Conservation (phyloP, 2,797 vertebrate genomes). For the Sebastes alutus region DNA sequence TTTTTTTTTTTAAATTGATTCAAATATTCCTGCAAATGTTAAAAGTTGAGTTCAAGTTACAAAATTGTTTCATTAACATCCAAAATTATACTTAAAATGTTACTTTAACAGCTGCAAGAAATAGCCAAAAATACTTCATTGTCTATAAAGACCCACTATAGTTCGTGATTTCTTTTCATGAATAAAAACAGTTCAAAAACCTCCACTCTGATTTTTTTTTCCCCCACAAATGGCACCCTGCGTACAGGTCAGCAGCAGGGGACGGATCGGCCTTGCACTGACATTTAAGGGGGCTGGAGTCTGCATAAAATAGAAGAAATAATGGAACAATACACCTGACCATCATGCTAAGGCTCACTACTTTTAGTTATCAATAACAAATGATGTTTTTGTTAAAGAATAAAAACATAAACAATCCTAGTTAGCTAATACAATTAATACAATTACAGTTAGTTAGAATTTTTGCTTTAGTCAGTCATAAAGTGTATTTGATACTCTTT, state of each 20-base stretch:
- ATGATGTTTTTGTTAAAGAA: not conserved
- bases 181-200: not conserved
- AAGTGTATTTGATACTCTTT: not conserved
- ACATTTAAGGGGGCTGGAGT: slow-evolving; percentile 16
- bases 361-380: not conserved
- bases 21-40: not conserved
- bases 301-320: slow-evolving; percentile 20
- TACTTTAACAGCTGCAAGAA: not conserved
- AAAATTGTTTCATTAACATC: not conserved
- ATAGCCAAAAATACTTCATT: not conserved
- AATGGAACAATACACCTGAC: not conserved
- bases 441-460: not conserved
- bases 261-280: not conserved
- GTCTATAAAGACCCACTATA: not conserved
- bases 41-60: not conserved
- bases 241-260: slow-evolving; percentile 14
- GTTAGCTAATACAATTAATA: not conserved
- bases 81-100: not conserved
- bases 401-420: not conserved
- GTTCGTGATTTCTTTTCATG: not conserved
- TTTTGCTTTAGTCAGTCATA: not conserved
- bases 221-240: not conserved
- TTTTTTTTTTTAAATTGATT: not conserved
- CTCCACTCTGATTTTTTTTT: not conserved
- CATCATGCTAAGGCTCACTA: not conserved